Conservation (phyloP, 2,113 vertebrate genomes). For the Aphyosemion australe region DNA sequence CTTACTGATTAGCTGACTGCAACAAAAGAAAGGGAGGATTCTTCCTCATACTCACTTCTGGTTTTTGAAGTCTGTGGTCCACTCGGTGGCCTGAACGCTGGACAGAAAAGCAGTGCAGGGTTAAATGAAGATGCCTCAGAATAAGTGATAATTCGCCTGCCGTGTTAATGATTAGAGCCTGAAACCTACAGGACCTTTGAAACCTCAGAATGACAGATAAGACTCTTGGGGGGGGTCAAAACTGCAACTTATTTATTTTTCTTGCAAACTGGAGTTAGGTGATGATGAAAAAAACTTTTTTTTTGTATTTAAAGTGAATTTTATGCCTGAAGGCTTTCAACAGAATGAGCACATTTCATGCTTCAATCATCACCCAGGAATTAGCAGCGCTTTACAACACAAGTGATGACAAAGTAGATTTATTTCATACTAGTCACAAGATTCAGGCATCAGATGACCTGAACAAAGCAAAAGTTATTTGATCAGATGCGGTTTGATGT, state of each 20-base stretch:
- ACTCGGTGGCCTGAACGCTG: constrained; percentile 76
- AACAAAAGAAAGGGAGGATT: neutral
- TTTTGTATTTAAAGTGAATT: neutral
- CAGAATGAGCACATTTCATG: neutral
- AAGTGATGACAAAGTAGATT: neutral
- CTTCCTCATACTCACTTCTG: constrained; percentile 71
- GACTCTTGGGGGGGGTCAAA: neutral
- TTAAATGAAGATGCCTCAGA: constrained; percentile 19
- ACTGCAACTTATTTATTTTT: neutral
- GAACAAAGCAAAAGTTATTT: constrained; percentile 9
- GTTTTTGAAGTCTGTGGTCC: constrained; percentile 73
- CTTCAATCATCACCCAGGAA: too few species aligned
- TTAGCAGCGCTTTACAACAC: neutral
- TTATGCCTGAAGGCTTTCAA: constrained; percentile 9
- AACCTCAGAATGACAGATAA: neutral
- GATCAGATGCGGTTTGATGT: too few species aligned
- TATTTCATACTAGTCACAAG: neutral
- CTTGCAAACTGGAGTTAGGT: neutral
- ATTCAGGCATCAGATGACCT: constrained; percentile 29
- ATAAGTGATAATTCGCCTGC: neutral
- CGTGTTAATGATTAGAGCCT: constrained; percentile 23
- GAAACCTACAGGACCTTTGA: constrained; percentile 42
- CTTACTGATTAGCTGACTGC: too few species aligned
- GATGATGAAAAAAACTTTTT: neutral
- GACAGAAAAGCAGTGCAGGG: constrained; percentile 21